Conservation (phyloP, 2,797 vertebrate genomes). For the Mycteria americana region DNA sequence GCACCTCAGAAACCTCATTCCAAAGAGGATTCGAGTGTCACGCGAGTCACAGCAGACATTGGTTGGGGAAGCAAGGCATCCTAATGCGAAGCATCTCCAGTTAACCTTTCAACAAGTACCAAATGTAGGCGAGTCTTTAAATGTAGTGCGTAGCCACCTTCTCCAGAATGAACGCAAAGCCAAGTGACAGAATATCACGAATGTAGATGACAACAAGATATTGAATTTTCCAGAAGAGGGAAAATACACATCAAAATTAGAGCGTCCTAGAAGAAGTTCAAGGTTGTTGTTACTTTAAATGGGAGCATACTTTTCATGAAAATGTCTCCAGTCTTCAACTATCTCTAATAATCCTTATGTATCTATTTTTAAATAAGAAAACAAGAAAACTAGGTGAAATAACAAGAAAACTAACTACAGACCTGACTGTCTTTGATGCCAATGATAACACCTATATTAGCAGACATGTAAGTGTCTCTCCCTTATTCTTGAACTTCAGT, state of each 20-base stretch:
- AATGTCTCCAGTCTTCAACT: neutral
- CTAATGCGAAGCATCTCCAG: neutral
- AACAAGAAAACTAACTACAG: neutral
- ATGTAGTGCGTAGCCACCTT: neutral
- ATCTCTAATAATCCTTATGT: neutral
- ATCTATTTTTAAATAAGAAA: neutral
- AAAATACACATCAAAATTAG: neutral
- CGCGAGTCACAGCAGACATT: neutral
- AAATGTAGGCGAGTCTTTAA: neutral
- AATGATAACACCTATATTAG: neutral
- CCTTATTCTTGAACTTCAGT: neutral
- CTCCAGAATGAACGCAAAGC: neutral
- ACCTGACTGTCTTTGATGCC: neutral
- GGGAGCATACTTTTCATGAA: neutral
- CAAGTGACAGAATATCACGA: neutral
- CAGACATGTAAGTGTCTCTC: neutral
- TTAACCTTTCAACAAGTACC: neutral
- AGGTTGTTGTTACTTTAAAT: neutral
- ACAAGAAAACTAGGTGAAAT: neutral
- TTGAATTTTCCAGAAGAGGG: neutral
- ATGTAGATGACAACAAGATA: neutral
- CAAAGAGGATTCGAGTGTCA: neutral
- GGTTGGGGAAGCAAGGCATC: neutral
- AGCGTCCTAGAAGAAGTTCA: neutral
- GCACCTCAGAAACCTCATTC: neutral